Evolutionary conservation across 2,888 invertebrate species (phyloP).

Genomic region (Morpho achilles): DNA sequence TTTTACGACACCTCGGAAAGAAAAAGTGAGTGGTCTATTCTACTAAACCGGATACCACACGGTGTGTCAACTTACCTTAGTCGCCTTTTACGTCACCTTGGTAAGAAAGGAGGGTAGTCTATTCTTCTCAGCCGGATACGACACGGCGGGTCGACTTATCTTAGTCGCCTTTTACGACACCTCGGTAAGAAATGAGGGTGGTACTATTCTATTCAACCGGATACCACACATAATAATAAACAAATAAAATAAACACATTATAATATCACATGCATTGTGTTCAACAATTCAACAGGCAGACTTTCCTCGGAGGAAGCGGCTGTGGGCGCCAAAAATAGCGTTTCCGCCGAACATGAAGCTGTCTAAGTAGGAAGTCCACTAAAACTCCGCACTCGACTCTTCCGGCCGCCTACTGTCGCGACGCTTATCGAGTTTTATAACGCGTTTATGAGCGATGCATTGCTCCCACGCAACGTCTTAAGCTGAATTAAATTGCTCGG

Average conservation of each 20-base stretch:
- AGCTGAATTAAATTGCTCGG: constrained; percentile 73
- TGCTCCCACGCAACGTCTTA: constrained; percentile 64
- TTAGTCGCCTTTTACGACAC: too few relatives aligned
- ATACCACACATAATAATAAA: not conserved
- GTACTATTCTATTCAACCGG: too few relatives aligned
- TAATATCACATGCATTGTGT: constrained; percentile 31
- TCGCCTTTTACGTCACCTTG: too few relatives aligned
- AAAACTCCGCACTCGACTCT: constrained; percentile 61
- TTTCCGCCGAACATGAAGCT: constrained; percentile 64
- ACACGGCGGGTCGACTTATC: too few relatives aligned
- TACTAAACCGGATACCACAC: too few relatives aligned
- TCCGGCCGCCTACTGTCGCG: constrained; percentile 76
- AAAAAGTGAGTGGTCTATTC: too few relatives aligned
- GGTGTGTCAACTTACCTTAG: too few relatives aligned
- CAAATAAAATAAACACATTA: not conserved
- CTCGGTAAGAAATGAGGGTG: too few relatives aligned
- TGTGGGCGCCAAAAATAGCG: constrained; percentile 77
- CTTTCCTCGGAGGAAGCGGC: constrained; percentile 74
- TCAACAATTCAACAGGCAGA: constrained; percentile 47
- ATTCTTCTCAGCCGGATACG: too few relatives aligned
- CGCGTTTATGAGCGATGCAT: constrained; percentile 67
- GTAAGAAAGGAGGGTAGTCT: too few relatives aligned
- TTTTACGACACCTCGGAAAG: too few relatives aligned
- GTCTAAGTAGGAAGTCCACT: constrained; percentile 75
- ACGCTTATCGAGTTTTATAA: constrained; percentile 73